A percentile compares a stretch with the other conserved stretches of the same genome.
phyloP scores from a whole-genome alignment of 1,140 invertebrate genomes.

The Drosophila nigromelanica region DNA sequence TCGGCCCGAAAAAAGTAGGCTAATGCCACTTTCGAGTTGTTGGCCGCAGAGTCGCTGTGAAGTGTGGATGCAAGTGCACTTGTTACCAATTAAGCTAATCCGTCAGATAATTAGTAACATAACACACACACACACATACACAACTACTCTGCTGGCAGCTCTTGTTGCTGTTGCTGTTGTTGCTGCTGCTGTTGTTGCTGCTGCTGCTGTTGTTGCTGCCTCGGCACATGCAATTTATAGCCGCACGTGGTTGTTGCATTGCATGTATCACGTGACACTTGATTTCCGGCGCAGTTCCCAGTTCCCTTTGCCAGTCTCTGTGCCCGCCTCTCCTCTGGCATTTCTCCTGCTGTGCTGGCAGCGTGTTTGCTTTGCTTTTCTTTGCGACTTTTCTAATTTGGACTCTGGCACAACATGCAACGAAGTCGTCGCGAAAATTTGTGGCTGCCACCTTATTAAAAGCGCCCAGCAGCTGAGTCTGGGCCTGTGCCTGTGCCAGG shows the following conservation, averaged over 20 bases:
- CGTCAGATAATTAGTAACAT: constrained; percentile 82
- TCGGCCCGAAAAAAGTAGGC: constrained; percentile 66
- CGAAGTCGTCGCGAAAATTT: constrained; percentile 76
- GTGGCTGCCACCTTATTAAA: constrained; percentile 80
- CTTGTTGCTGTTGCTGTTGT: neutral
- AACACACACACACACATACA: constrained; percentile 66
- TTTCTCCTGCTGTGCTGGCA: constrained; percentile 23
- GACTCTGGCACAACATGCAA: constrained; percentile 78
- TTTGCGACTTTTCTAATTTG: constrained; percentile 81
- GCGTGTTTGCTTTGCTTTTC: constrained; percentile 73
- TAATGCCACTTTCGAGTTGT: constrained; percentile 79
- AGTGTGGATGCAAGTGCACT: constrained; percentile 80
- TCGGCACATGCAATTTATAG: constrained; percentile 80
- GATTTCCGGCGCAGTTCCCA: constrained; percentile 67
- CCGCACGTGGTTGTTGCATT: constrained; percentile 80
- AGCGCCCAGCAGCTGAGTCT: constrained; percentile 72
- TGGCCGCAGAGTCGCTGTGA: constrained; percentile 76
- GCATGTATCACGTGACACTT: constrained; percentile 81
- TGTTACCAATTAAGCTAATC: constrained; percentile 82
- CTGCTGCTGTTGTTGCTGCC: constrained; percentile 49
- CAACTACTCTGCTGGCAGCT: neutral
- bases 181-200: constrained; percentile 36
- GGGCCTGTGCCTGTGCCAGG: neutral
- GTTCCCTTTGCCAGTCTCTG: neutral
- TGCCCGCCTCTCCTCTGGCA: neutral